Evolutionary conservation across 2,113 vertebrate species (phyloP), one percentile per base, ranked within the genome.

Genomic region (Scortum barcoo): DNA sequence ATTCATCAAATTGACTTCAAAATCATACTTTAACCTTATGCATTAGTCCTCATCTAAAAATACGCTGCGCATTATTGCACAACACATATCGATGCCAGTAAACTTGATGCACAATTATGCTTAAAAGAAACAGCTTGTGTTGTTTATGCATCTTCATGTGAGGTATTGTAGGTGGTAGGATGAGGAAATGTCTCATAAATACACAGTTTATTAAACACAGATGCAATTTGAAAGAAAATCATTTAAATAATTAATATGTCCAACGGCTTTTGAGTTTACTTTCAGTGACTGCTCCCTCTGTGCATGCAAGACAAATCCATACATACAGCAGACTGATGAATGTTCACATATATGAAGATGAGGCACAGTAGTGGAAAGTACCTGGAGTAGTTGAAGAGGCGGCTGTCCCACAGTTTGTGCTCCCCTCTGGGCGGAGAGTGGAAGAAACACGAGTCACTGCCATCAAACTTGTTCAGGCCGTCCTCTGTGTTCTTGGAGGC

Each of bases 401-500:
- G 93, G 87, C 98, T 99, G 85, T 96, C 97, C 98, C 98, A 99
- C 33, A 97, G 93, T n/a, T 73, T 84, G 89, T 99, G 98, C 56
- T 89, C 95, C 60, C 98, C 98, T 89, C 96, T 95, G 2, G 95
- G 90, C 2, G 96, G 97, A 0, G 96, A 93, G 90, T 99, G 98
- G 93, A 99, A 99, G 89, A 96, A 99, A 83, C 97, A 98, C 1
- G 97, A 95, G 92, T 99, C 96, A 0, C 97, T 97, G 30, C 98
- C 98, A 67, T 99, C 98, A 33, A 99, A 99, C 50, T 69, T 48
- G 91, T 99, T 99, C 60, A 99, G 94, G 1, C 98, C 98, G 53
- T 99, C 98, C 66, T 98, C 97, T 0, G 96, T 97, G 93, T 99
- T 99, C 74, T 96, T 97, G 42, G 97, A 99, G 8, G 98, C 98